These are phyloP conservation scores for Natator depressus DNA, from an alignment of 2,113 vertebrate genomes.

Conservation along the genomic window DNA sequence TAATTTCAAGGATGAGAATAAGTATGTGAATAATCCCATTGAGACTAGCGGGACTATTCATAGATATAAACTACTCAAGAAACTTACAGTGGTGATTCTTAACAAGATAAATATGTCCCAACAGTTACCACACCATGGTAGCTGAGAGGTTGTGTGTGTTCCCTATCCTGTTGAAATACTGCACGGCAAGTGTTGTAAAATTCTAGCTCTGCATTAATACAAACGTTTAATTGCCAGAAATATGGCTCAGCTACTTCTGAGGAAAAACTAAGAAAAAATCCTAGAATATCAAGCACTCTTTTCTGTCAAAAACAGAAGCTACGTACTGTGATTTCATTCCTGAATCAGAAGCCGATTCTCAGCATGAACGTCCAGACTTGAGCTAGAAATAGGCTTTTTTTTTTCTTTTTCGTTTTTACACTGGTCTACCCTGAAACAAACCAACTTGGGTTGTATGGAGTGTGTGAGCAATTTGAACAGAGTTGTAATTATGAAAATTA, in stretches of 20 bases:
- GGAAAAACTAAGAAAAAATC: background rate
- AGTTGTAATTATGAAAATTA: background rate
- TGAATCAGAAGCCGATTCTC: background rate
- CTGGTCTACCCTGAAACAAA: background rate
- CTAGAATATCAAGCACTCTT: background rate
- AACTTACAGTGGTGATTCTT: background rate
- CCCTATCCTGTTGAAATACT: background rate
- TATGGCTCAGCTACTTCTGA: background rate
- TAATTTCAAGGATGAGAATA: conserved; percentile 34
- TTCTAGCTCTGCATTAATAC: background rate
- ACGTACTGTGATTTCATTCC: background rate
- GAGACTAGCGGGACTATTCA: conserved; percentile 18
- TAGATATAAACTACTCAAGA: background rate
- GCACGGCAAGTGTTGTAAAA: background rate
- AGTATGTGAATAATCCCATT: background rate
- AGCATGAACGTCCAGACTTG: background rate
- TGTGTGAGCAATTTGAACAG: background rate
- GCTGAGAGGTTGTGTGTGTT: background rate
- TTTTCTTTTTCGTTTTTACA: background rate
- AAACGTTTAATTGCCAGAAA: background rate
- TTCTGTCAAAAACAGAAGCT: background rate
- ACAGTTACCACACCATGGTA: background rate
- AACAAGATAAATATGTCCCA: background rate
- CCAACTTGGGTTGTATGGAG: background rate
- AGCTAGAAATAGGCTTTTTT: background rate